Evolutionary conservation across 2,113 vertebrate genomes (phyloP), one percentile per base, ranked within the genome.

Genomic region (Acrocephalus arundinaceus): DNA sequence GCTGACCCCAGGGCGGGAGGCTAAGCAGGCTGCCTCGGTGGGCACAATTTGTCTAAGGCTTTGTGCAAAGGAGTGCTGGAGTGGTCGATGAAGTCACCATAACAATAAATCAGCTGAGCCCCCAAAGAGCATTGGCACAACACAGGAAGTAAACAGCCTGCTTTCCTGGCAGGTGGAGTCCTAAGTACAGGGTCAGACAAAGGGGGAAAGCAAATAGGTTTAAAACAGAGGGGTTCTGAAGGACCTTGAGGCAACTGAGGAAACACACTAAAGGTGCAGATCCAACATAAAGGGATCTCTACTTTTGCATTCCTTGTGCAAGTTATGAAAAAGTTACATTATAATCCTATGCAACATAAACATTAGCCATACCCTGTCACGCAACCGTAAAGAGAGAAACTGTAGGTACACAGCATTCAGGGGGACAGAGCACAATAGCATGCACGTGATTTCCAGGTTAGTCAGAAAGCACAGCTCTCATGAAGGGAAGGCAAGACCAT

Each of bases 351-450:
- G 7, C 28, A 89, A 52, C 3, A 10, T 7, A 37, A 72, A 7
- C 11, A 13, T 21, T 58, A 7, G 0, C 22, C 78, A n/a, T 5
- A 79, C 18, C 17, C 35, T 51, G 18, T 7, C 15, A 28, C 0
- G 0, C 13, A 92, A 2, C 20, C 2, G 0, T 13, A 39, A 46
- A 55, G 15, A 31, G 16, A 6, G 9, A 31, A 71, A 30, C 0
- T 77, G 13, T 37, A 81, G 63, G 33, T 28, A 51, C 2, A 9
- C 17, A 55, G 13, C 30, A 55, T 49, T 75, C 20, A 37, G 15
- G 2, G 2, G 7, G 7, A 9, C 25, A 78, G 24, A 71, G 9
- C 30, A 71, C 21, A 54, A 61, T 1, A 85, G n/a, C 31, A 37
- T 5, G 0, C 2, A 43, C 62, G 3, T 7, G 22, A 75, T 76